Percentiles rank a stretch among this genome's conserved stretches.
Conservation (phyloP, 2,888 invertebrate genomes). For the Azorinus chamasolen region DNA sequence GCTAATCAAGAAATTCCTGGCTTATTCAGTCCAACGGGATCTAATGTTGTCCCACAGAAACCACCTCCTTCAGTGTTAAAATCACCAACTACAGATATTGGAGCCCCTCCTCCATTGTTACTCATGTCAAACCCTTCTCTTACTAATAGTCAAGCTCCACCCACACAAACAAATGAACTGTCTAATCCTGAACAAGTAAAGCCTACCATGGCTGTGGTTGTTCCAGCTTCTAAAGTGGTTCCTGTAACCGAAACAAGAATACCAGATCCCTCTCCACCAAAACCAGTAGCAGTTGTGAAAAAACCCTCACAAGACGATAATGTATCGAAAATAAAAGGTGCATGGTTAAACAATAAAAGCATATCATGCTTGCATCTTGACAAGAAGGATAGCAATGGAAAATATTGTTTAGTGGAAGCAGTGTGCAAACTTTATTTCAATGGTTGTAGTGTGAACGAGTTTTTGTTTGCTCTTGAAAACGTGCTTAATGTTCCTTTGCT, state of each 20-base stretch:
- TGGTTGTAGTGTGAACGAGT: conserved; percentile 80
- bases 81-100: background rate
- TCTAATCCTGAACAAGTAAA: too few relatives aligned
- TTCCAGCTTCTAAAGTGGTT: too few relatives aligned
- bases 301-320: too few relatives aligned
- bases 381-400: conserved; percentile 67
- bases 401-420: conserved; percentile 83
- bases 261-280: background rate
- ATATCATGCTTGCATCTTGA: conserved; percentile 81
- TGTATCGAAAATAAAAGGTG: conserved; percentile 70
- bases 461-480: conserved; percentile 80
- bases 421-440: conserved; percentile 83
- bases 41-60: background rate
- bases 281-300: background rate
- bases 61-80: background rate
- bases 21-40: conserved; percentile 33
- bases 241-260: too few relatives aligned
- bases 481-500: conserved; percentile 78
- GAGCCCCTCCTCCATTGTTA: conserved; percentile 9
- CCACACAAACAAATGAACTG: background rate
- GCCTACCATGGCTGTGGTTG: too few relatives aligned
- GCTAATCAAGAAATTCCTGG: conserved; percentile 52
- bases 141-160: background rate
- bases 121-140: conserved; percentile 5
- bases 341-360: conserved; percentile 81